Conservation (phyloP, 2,888 invertebrate species). For the Cryptocephalus moraei region DNA sequence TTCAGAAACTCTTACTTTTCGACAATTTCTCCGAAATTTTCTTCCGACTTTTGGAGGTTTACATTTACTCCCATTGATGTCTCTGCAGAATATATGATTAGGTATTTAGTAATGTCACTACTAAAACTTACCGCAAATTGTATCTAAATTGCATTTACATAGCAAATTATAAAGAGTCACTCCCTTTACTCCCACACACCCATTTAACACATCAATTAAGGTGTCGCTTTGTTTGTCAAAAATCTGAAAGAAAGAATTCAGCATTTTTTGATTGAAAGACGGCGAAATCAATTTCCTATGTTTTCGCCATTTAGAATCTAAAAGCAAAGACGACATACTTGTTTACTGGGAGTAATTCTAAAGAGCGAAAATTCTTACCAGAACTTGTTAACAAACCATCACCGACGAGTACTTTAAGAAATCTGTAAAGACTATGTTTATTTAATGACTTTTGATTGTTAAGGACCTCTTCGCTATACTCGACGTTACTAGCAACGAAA, state of each 20-base stretch:
- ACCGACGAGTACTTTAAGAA: too few species aligned
- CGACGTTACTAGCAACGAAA: too few species aligned
- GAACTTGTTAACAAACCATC: too few species aligned
- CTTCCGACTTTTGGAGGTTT: slow-evolving; percentile 8
- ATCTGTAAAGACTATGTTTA: too few species aligned
- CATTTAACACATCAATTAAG: slow-evolving; percentile 39
- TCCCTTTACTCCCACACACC: slow-evolving; percentile 28
- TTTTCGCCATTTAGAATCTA: slow-evolving; percentile 48
- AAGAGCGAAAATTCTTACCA: too few species aligned
- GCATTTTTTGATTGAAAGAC: slow-evolving; percentile 51
- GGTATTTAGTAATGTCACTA: too few species aligned
- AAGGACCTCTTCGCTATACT: too few species aligned
- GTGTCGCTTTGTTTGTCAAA: slow-evolving; percentile 49
- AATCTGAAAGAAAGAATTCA: slow-evolving; percentile 50
- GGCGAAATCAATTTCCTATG: slow-evolving; percentile 51
- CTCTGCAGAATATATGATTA: slow-evolving; percentile 8
- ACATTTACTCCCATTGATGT: slow-evolving; percentile 11
- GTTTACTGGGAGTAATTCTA: too few species aligned
- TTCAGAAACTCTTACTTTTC: slow-evolving; percentile 7
- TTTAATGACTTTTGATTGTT: too few species aligned
- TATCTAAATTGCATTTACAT: slow-evolving; percentile 49
- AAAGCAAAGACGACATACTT: slow-evolving; percentile 2
- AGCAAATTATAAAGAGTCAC: slow-evolving; percentile 46
- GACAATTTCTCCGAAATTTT: slow-evolving; percentile 4
- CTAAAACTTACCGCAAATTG: slow-evolving; percentile 47